Evolutionary conservation across 2,888 invertebrate genomes (phyloP), one percentile per base, ranked within the genome.

Genomic region (Metalampra italica): DNA sequence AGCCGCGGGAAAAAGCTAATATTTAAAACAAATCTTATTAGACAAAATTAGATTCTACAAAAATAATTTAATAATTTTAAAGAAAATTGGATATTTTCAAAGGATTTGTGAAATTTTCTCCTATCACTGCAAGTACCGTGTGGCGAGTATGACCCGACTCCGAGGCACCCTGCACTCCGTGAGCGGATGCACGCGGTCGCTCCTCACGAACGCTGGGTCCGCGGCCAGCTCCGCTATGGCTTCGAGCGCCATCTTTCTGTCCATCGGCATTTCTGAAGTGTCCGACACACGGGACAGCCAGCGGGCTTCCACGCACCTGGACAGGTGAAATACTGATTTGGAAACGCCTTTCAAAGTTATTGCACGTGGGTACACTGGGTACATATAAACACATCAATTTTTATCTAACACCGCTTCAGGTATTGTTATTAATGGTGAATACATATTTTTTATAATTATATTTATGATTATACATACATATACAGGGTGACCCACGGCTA

Each of bases 271-370:
- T 51, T 88, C 85, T 0, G 56, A 52, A 0, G 58, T 50, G 0
- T 87, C 88, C 0, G 64, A 62, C 0, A 88, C 75, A 0, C 84
- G 73, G 1, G 82, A 78, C 7, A 87, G 46, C 87, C 88, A 88
- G 15, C 88, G 81, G 1, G 78, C 71, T 73, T 88, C 88, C 0
- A 88, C 68, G 47, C 88, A 88, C 0, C 86, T 87, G 55, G 55
- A 40, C 22, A 2, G 5, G 22, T 22, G 5, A 22, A 22, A 22
- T n/a, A n/a, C n/a, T n/a, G 14, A 44, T 39, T 39, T 15, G 9
- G 9, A 30, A 41, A 12, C 9, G 43, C 7, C 5, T 30, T 7
- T n/a, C n/a, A n/a, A n/a, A n/a, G n/a, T 30, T 7, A 11, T 30
- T 7, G 11, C 29, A 30, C 43, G 12, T 9, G 7, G 11, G 29